Conservation (phyloP, 30 jellyfish, hydroid and myxozoan species). For the Aurelia aurita region DNA sequence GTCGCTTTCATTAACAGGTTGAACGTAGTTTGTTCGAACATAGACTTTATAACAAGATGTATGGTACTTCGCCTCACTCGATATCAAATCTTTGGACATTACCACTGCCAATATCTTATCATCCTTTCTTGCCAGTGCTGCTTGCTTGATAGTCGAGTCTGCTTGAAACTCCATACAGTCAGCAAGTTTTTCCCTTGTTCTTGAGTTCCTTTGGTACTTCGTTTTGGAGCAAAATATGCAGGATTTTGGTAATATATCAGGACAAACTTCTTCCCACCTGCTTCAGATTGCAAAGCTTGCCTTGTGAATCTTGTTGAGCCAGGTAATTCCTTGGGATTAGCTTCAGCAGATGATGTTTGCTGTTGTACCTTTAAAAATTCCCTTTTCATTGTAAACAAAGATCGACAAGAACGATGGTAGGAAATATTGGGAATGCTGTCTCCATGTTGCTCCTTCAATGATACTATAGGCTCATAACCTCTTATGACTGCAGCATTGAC, state of each 20-base stretch:
- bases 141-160: constrained; percentile 14
- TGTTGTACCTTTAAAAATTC: constrained; percentile 24
- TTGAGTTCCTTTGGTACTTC: constrained; percentile 25
- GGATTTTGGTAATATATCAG: constrained; percentile 29
- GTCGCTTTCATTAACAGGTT: constrained; percentile 16
- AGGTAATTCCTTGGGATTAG: constrained; percentile 31
- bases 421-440: constrained; percentile 36
- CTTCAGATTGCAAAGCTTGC: constrained; percentile 39
- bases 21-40: constrained; percentile 18
- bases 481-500: constrained; percentile 38
- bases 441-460: constrained; percentile 45
- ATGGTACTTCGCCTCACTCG: constrained; percentile 19
- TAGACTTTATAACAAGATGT: constrained; percentile 18
- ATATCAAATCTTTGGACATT: constrained; percentile 18
- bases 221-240: constrained; percentile 30
- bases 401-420: constrained; percentile 53
- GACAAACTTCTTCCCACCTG: constrained; percentile 14
- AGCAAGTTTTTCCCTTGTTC: constrained; percentile 16
- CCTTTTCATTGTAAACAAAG: constrained; percentile 47
- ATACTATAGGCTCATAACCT: constrained; percentile 18
- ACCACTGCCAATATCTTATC: constrained; percentile 26
- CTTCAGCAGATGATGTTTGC: constrained; percentile 41
- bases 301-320: constrained; percentile 33
- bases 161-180: constrained; percentile 33
- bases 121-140: constrained; percentile 28